Evolutionary conservation across 2,113 vertebrate genomes (phyloP).

Genomic region (Apaloderma vittatum): DNA sequence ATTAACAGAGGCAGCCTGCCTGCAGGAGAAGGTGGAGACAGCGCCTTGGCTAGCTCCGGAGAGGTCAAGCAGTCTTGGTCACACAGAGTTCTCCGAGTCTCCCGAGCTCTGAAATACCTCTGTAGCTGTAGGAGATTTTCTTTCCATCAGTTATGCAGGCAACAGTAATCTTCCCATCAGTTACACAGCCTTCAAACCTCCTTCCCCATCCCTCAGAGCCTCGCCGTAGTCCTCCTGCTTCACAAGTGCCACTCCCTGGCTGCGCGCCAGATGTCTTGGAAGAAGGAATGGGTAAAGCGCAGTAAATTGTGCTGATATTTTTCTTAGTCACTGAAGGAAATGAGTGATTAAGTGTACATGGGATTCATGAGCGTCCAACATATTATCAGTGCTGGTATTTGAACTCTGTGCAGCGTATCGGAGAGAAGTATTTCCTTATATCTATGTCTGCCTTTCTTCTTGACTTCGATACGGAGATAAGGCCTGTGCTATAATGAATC

Average conservation of each 20-base stretch:
- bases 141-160: background rate
- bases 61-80: background rate
- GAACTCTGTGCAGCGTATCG: conserved; percentile 40
- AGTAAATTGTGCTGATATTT: background rate
- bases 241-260: conserved; percentile 5
- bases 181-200: background rate
- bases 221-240: background rate
- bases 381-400: conserved; percentile 60
- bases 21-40: background rate
- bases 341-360: conserved; percentile 73
- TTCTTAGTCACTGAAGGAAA: conserved; percentile 49
- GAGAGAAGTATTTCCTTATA: conserved; percentile 32
- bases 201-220: background rate
- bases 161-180: background rate
- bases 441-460: conserved; percentile 70
- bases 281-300: background rate
- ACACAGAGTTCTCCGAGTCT: background rate
- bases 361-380: conserved; percentile 21
- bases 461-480: conserved; percentile 68
- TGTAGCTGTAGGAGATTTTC: background rate
- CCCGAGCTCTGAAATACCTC: background rate
- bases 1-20: background rate
- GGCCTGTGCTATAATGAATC: background rate
- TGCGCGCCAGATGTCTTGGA: background rate
- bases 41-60: background rate